Evolutionary conservation across 2,113 vertebrate species (phyloP).

Genomic region (Rhizomys pruinosus): DNA sequence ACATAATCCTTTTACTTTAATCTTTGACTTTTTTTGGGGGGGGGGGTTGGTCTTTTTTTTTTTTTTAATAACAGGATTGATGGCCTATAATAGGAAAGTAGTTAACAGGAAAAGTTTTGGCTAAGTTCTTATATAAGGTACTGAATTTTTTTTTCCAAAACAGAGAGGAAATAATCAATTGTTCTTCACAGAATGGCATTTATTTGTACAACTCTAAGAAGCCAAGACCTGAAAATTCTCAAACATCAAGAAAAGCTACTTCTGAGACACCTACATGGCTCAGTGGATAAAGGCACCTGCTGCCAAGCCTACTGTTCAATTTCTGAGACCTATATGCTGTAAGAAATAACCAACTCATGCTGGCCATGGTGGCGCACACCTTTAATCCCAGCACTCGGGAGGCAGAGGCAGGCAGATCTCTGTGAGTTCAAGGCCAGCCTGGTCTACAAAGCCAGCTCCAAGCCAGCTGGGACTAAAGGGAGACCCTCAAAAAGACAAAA

Average conservation of each 20-base stretch:
- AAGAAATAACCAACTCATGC: too few relatives aligned
- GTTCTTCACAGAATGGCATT: neutral
- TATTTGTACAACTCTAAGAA: neutral
- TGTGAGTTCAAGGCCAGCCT: too few relatives aligned
- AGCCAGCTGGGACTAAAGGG: too few relatives aligned
- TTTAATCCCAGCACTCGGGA: too few relatives aligned
- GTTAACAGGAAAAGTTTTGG: neutral
- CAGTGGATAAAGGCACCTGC: neutral
- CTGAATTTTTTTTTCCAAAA: conserved; percentile 52
- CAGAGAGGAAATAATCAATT: neutral
- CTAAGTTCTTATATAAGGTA: conserved; percentile 21
- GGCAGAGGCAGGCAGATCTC: too few relatives aligned
- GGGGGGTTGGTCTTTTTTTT: too few relatives aligned
- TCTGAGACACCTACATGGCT: neutral
- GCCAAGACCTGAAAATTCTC: conserved; percentile 28
- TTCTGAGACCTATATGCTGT: neutral
- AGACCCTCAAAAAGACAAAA: too few relatives aligned
- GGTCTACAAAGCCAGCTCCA: too few relatives aligned
- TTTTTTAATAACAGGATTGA: conserved; percentile 32
- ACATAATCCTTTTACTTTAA: conserved; percentile 56
- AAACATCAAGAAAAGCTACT: neutral
- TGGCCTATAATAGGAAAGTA: neutral
- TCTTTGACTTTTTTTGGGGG: neutral
- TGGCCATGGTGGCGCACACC: too few relatives aligned
- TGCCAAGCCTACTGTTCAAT: neutral